Base-by-base conservation (phyloP, 2,797 vertebrate species). In the Macrochelys suwanniensis region DNA sequence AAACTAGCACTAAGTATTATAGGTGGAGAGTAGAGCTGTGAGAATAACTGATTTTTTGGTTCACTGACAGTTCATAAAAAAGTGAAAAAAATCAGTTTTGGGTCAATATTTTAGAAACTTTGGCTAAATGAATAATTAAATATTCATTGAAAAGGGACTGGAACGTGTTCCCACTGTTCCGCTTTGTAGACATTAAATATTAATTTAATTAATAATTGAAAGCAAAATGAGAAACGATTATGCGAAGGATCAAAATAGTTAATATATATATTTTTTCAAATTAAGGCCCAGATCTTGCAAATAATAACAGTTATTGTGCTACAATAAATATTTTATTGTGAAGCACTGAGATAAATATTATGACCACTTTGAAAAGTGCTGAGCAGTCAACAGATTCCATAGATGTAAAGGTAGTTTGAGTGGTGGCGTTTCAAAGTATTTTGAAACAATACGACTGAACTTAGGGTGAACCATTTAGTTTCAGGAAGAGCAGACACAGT, bases 141-240 rank as follows among this genome's bases (percentile, higher is more conserved):
- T 21, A 23, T 68, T 68, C 16, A 68, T 68, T 37, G 65, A 21
- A 37, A 68, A 68, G n/a, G 65, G 19, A 68, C 65, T 68, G 65
- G n/a, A 68, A 68, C 1, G 8, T 68, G 19, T 37, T 37, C 65
- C n/a, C n/a, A 68, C 65, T 68, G n/a, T 23, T 68, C 65, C n/a
- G 21, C 33, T 68, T 68, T 68, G 65, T 68, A 68, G 37, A 68
- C 21, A 68, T 68, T 68, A 68, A 68, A 68, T 68, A 37, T 68
- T 68, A 68, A 37, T 68, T 19, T 68, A 68, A n/a, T 37, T 68
- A 37, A 68, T 37, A n/a, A 37, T 68, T 68, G 89, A 92, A 91
- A 81, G 11, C 1, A 0, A 82, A 87, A 8, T 42, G 11, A 80
- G 45, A 68, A 89, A 54, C 65, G 10, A 71, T 56, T 80, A 7